Percentiles rank a stretch among this genome's conserved stretches.
These are phyloP conservation scores for Linepithema humile DNA, from an alignment of 1,140 invertebrate genomes.

Conservation along the genomic window DNA sequence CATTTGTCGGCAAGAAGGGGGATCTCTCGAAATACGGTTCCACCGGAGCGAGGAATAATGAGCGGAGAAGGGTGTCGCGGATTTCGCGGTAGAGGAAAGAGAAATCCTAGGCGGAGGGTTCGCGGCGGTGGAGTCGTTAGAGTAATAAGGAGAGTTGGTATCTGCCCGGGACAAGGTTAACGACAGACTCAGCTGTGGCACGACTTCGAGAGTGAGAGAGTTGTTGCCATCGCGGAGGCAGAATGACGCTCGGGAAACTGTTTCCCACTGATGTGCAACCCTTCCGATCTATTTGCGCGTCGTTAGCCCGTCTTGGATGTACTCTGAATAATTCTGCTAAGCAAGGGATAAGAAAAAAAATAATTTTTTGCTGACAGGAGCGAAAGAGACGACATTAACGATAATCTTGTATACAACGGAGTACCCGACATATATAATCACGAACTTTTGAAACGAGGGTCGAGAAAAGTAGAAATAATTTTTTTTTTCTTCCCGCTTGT, in stretches of 20 bases:
- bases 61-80: slow-evolving; percentile 31
- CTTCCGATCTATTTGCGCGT: background rate
- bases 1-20: slow-evolving; percentile 48
- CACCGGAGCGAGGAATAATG: slow-evolving; percentile 68
- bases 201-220: slow-evolving; percentile 10
- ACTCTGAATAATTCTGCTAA: background rate
- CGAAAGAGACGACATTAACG: background rate
- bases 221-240: background rate
- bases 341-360: background rate
- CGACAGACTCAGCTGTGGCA: slow-evolving; percentile 47
- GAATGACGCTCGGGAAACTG: background rate
- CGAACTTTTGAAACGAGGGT: background rate
- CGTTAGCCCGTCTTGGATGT: background rate
- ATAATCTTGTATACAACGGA: background rate
- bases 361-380: too few relatives aligned
- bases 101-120: background rate
- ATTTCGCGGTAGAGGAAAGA: slow-evolving; percentile 21
- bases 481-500: background rate
- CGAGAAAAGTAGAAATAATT: background rate
- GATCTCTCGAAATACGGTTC: slow-evolving; percentile 58
- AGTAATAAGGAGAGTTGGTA: slow-evolving; percentile 58
- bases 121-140: slow-evolving; percentile 62
- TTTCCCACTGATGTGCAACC: background rate
- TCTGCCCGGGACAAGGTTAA: slow-evolving; percentile 51
- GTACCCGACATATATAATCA: background rate